Percentiles rank a stretch among this genome's conserved stretches.
These are phyloP conservation scores for Entomobrya proxima DNA, from an alignment of 2,888 invertebrate species.

Conservation along the genomic window DNA sequence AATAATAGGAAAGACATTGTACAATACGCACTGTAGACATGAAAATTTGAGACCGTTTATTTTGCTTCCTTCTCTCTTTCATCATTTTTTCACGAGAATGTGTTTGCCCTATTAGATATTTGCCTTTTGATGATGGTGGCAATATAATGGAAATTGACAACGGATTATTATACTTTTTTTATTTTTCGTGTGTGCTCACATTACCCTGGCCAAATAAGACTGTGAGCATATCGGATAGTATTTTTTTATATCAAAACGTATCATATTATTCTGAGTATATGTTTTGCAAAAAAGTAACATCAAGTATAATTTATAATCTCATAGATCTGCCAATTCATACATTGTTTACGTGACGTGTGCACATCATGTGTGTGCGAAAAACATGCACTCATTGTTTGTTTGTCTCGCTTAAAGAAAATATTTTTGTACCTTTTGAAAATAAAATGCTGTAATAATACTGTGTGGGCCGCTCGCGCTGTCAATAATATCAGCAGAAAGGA, in stretches of 20 bases:
- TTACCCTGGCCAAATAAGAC: neutral
- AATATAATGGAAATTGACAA: conserved; percentile 39
- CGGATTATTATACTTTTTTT: conserved; percentile 22
- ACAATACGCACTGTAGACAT: neutral
- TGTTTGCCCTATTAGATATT: neutral
- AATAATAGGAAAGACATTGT: neutral
- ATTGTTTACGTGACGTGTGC: conserved; percentile 53
- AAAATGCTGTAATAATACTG: conserved; percentile 1
- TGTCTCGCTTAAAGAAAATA: neutral
- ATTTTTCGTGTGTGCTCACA: neutral
- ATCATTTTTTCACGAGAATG: conserved; percentile 13
- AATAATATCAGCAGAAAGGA: conserved; percentile 32
- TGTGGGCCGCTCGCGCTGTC: conserved; percentile 52
- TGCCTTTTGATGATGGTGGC: neutral
- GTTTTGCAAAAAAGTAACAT: conserved; percentile 2
- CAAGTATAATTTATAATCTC: conserved; percentile 26
- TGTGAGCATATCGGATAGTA: neutral
- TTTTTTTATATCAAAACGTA: neutral
- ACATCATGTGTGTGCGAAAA: conserved; percentile 17
- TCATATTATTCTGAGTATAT: neutral
- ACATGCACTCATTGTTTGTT: neutral
- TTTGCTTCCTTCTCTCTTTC: conserved; percentile 34
- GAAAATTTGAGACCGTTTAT: conserved; percentile 41
- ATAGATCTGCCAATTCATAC: conserved; percentile 46
- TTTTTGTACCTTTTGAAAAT: neutral